Percentiles rank a stretch among this genome's conserved stretches.
Evolutionary conservation across 2,888 invertebrate species (phyloP).

Genomic region (Stomorhina lunata): DNA sequence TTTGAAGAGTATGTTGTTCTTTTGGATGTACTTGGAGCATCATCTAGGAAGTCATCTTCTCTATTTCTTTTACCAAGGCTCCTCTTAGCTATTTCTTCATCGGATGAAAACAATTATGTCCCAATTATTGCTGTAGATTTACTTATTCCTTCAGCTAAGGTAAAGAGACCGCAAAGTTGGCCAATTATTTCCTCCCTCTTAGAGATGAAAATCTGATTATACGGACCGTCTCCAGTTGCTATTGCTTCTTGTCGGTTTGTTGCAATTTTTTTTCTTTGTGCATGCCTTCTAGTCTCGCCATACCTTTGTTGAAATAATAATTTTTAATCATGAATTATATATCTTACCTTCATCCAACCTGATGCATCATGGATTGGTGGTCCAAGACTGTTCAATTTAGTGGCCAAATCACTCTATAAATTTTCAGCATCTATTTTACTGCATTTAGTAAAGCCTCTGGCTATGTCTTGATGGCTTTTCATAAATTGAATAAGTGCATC

Average conservation of each 20-base stretch:
- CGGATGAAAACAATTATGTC: neutral
- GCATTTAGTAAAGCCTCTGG: too few relatives aligned
- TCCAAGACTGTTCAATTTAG: too few relatives aligned
- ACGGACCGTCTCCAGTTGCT: constrained; percentile 9
- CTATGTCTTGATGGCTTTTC: too few relatives aligned
- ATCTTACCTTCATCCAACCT: too few relatives aligned
- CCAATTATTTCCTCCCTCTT: neutral
- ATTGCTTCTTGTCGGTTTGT: neutral
- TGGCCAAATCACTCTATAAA: too few relatives aligned
- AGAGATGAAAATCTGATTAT: neutral
- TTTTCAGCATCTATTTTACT: too few relatives aligned
- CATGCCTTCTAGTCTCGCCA: constrained; percentile 6
- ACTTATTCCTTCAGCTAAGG: neutral
- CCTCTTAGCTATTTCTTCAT: neutral
- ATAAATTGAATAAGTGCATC: too few relatives aligned
- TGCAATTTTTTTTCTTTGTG: constrained; percentile 14
- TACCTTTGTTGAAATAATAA: too few relatives aligned
- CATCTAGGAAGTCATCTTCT: neutral
- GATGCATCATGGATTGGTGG: too few relatives aligned
- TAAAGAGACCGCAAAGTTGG: neutral
- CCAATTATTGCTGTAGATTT: neutral
- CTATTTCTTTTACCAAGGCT: neutral
- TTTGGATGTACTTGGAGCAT: neutral
- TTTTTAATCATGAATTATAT: too few relatives aligned
- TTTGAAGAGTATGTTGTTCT: too few relatives aligned